A percentile compares a stretch with the other conserved stretches of the same genome.
These are phyloP conservation scores for Pristionchus maxplancki DNA, from an alignment of 2,888 invertebrate genomes.

Conservation along the genomic window DNA sequence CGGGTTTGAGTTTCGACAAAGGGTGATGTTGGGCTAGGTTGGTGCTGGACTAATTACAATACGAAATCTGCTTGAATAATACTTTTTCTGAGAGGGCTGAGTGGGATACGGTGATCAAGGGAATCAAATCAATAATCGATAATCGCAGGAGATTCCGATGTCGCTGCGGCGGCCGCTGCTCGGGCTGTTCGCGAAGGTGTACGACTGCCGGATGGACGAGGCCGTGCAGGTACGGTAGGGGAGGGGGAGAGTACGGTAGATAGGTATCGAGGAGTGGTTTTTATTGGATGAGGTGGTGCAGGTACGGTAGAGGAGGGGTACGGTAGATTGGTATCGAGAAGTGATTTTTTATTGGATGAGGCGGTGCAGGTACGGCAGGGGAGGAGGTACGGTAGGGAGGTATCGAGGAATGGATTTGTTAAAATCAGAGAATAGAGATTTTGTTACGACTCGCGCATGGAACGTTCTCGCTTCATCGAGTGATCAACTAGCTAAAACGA, in stretches of 20 bases:
- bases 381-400: background rate
- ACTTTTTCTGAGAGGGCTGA: too few species aligned
- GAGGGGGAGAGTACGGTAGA: background rate
- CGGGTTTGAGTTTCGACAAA: too few species aligned
- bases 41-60: background rate
- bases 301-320: background rate
- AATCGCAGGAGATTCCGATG: conserved; percentile 66
- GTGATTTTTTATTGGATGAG: too few species aligned
- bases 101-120: too few species aligned
- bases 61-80: too few species aligned
- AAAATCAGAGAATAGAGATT: too few species aligned
- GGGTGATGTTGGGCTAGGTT: too few species aligned
- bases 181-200: conserved; percentile 70
- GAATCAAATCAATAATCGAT: background rate
- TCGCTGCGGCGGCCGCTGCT: conserved; percentile 68
- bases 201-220: conserved; percentile 75
- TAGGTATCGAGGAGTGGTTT: background rate
- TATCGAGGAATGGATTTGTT: background rate
- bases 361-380: conserved; percentile 54
- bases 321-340: too few species aligned
- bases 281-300: background rate
- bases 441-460: background rate
- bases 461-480: too few species aligned
- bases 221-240: conserved; percentile 54
- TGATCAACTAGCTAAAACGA: too few species aligned